phyloP scores from a whole-genome alignment of 2,113 vertebrate species.

The Coryphaenoides rupestris region DNA sequence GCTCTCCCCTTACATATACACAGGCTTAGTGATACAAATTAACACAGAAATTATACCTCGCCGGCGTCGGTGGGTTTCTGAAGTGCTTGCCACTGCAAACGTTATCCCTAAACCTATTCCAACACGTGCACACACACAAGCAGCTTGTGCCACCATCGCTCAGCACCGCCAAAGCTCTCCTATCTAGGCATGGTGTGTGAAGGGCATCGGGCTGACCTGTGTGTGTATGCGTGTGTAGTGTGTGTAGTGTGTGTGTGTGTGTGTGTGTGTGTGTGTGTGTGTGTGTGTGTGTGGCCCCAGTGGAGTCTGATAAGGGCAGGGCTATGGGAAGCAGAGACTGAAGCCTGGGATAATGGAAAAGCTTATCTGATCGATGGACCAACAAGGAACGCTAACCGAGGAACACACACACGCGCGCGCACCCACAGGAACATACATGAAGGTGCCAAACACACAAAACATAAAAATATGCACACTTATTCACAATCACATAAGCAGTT shows the following conservation, averaged over 20 bases:
- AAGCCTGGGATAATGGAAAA: conserved; percentile 74
- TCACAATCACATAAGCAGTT: conserved; percentile 34
- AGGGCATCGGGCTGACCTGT: conserved; percentile 69
- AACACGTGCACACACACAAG: conserved; percentile 17
- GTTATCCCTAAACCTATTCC: background rate
- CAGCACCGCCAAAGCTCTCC: conserved; percentile 58
- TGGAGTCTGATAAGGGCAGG: conserved; percentile 68
- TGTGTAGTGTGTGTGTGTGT: conserved; percentile 13
- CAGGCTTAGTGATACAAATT: conserved; percentile 58
- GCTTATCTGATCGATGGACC: conserved; percentile 74
- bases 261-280: conserved; percentile 25
- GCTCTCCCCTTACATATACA: conserved; percentile 28
- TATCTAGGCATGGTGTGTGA: conserved; percentile 69
- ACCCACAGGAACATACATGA: background rate
- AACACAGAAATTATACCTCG: conserved; percentile 67
- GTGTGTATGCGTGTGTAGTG: too few species aligned
- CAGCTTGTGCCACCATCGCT: conserved; percentile 69
- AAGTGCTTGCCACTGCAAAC: conserved; percentile 67
- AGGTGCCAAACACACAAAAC: background rate
- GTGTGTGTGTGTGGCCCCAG: conserved; percentile 42
- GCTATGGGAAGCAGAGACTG: conserved; percentile 69
- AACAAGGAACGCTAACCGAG: conserved; percentile 65
- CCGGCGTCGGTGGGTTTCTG: conserved; percentile 61
- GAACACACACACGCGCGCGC: conserved; percentile 43
- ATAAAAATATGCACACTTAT: too few species aligned